Conservation (phyloP, 2,113 vertebrate genomes). For the Cettia cetti region DNA sequence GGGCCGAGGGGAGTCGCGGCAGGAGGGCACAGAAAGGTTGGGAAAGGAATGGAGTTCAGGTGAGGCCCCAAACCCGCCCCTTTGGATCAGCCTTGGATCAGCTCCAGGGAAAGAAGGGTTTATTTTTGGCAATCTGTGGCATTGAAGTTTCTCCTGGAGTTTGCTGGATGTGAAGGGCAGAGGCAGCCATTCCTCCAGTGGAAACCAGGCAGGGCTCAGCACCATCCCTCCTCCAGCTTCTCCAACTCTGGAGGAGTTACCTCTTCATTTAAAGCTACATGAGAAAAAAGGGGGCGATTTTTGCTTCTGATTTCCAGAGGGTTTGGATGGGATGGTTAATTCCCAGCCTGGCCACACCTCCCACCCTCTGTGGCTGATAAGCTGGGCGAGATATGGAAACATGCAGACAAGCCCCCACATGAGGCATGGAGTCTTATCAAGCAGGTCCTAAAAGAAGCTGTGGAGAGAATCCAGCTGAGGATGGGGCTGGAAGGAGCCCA, state of each 20-base stretch:
- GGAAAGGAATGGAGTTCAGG: background rate
- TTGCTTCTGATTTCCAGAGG: background rate
- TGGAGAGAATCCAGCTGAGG: background rate
- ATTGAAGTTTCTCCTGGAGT: background rate
- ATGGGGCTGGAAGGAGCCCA: background rate
- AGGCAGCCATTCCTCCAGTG: background rate
- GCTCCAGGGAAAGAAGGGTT: background rate
- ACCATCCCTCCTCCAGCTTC: background rate
- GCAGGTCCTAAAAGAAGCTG: background rate
- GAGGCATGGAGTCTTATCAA: constrained; percentile 2
- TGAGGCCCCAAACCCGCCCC: background rate
- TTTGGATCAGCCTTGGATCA: background rate
- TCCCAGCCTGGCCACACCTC: constrained; percentile 7
- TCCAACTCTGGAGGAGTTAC: background rate
- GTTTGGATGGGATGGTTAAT: constrained; percentile 12
- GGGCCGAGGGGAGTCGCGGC: background rate
- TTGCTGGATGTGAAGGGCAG: background rate
- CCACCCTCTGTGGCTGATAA: background rate
- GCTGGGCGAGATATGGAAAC: background rate
- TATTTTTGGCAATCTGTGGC: background rate
- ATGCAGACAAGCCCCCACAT: constrained; percentile 29
- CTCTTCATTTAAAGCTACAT: background rate
- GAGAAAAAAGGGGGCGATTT: background rate
- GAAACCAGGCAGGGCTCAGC: background rate
- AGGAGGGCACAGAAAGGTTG: rapidly evolving